Conservation (phyloP, 2,797 vertebrate genomes). For the Hydrolagus colliei region DNA sequence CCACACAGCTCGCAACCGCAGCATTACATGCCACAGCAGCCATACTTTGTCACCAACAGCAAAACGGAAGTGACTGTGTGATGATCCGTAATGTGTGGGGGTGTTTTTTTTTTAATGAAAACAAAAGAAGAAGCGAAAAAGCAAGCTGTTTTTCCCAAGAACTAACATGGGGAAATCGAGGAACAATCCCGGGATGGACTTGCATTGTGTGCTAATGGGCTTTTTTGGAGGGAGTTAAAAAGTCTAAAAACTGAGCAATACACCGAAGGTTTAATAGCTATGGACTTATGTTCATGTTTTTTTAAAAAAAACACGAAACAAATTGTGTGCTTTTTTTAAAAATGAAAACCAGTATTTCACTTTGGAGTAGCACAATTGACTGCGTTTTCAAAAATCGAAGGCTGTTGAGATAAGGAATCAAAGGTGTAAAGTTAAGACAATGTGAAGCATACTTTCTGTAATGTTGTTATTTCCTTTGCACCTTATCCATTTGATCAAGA, state of each 20-base stretch:
- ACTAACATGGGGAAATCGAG: constrained; percentile 37
- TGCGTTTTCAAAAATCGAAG: background rate
- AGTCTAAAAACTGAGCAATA: constrained; percentile 53
- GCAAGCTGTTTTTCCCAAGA: constrained; percentile 34
- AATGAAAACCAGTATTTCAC: background rate
- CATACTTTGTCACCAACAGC: constrained; percentile 98
- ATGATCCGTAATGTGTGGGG: constrained; percentile 54
- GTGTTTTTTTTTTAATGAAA: constrained; percentile 32
- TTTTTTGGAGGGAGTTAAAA: background rate
- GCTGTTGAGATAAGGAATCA: background rate
- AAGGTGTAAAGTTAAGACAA: background rate
- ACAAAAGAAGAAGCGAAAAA: constrained; percentile 44
- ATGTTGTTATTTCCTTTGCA: background rate
- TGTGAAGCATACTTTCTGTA: background rate
- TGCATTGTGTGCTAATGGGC: background rate
- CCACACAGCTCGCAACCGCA: constrained; percentile 77
- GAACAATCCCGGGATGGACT: constrained; percentile 29
- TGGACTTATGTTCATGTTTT: constrained; percentile 4
- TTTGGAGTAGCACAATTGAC: background rate
- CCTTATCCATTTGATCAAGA: background rate
- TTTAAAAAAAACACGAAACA: background rate
- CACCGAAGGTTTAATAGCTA: constrained; percentile 44
- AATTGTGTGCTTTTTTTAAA: background rate
- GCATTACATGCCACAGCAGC: constrained; percentile 85
- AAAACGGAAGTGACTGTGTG: constrained; percentile 99